phyloP scores from a whole-genome alignment of 2,888 invertebrate species.

The Chouioia cunea region DNA sequence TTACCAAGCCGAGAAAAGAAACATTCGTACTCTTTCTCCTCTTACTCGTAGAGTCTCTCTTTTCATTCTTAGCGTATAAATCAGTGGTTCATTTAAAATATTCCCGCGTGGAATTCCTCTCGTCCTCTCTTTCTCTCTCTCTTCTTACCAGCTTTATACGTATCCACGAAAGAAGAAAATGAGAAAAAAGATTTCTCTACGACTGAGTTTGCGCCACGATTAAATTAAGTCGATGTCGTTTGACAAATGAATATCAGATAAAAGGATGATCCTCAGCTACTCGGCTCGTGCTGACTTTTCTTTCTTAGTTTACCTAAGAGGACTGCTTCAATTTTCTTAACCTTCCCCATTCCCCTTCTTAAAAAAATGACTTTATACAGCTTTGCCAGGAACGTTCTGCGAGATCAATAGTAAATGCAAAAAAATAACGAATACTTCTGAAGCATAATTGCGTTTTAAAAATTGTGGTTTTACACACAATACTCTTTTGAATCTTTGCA shows the following conservation, averaged over 20 bases:
- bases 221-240: conserved; percentile 54
- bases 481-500: too few relatives aligned
- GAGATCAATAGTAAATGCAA: too few relatives aligned
- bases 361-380: conserved; percentile 35
- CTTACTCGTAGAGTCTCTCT: too few relatives aligned
- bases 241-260: conserved; percentile 68
- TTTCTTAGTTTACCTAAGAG: conserved; percentile 38
- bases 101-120: conserved; percentile 17
- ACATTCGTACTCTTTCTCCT: conserved; percentile 20
- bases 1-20: conserved; percentile 29
- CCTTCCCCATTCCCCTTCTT: too few relatives aligned
- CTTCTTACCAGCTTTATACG: conserved; percentile 44
- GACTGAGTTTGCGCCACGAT: conserved; percentile 43
- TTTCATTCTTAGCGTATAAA: not conserved
- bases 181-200: conserved; percentile 51
- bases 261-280: conserved; percentile 59
- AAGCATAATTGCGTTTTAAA: too few relatives aligned
- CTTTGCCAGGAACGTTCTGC: conserved; percentile 7
- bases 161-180: conserved; percentile 46
- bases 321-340: conserved; percentile 60
- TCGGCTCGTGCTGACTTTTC: not conserved
- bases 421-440: too few relatives aligned
- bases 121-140: conserved; percentile 21
- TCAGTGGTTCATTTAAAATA: conserved; percentile 35
- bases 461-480: too few relatives aligned